Evolutionary conservation across 2,888 invertebrate species (phyloP).

Genomic region (Andrena fulva): DNA sequence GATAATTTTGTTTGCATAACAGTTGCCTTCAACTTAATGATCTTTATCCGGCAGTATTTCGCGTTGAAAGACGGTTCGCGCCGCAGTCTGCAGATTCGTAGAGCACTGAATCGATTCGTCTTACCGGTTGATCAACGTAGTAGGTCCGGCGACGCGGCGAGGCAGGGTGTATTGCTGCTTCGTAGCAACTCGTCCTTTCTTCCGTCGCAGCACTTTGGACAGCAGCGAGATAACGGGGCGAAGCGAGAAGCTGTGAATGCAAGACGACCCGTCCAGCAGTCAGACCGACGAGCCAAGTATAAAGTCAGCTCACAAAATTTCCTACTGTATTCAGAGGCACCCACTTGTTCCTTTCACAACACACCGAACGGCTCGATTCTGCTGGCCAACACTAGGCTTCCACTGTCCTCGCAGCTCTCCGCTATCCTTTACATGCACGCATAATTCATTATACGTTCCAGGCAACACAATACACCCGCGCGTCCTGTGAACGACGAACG

Average conservation of each 20-base stretch:
- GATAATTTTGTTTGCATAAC: not conserved
- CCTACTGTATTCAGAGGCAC: not conserved
- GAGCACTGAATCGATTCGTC: conserved; percentile 3
- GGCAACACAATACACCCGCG: conserved; percentile 13
- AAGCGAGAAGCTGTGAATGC: not conserved
- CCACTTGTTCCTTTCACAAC: conserved; percentile 23
- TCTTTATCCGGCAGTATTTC: not conserved
- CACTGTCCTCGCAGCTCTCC: conserved; percentile 25
- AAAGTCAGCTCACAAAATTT: not conserved
- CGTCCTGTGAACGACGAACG: conserved; percentile 32
- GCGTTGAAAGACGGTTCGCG: not conserved
- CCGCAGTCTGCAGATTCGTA: not conserved
- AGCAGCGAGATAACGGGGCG: not conserved
- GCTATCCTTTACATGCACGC: conserved; percentile 35
- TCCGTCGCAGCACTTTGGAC: not conserved
- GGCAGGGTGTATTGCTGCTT: not conserved
- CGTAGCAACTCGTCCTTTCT: not conserved
- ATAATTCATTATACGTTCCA: conserved; percentile 19
- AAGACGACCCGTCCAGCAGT: not conserved
- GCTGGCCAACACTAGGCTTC: conserved; percentile 4
- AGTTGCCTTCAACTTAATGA: not conserved
- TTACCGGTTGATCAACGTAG: conserved; percentile 38
- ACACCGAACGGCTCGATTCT: conserved; percentile 2
- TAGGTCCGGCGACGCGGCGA: conserved; percentile 8
- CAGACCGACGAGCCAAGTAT: not conserved